Base-by-base conservation (phyloP, 2,797 vertebrate genomes). In the Tapera naevia region DNA sequence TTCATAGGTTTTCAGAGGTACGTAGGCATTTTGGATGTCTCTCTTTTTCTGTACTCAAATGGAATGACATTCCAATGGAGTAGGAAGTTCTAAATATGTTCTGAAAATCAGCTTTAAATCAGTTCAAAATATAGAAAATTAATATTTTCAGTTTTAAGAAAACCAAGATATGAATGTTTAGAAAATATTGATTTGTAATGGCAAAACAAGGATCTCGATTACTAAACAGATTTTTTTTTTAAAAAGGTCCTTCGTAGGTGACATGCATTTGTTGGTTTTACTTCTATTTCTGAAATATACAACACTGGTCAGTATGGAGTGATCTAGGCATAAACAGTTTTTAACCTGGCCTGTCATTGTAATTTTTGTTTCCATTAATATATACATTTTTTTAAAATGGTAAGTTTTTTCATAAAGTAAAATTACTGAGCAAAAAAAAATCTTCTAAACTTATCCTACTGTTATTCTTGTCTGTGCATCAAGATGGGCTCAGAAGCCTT, bases 121-220 rank as follows among this genome's bases (percentile, higher is more conserved):
- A 88, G 8, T 32, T 71, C 27, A 86, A 85, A 89, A 69, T 16
- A 79, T 58, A 81, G 14, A 81, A 61, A 87, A 89, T 25, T 3
- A 48, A 13, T 82, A 66, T 85, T 95, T 92, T 70, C 28, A 28
- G 5, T 66, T 96, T 94, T 50, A 73, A 78, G 43, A 88, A 89
- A 88, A 28, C 2, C 1, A 1, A 66, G 13, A 35, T 53, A 73
- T n/a, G 35, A 76, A 70, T 66, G 73, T 25, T 11, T 9, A 79
- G 27, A 51, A 19, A 23, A 30, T n/a, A 12, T 15, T 5, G 62
- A 80, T 58, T 70, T 1, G 0, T 23, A 72, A 48, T 54, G 19
- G 41, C n/a, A 90, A 95, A 90, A 11, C 22, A 90, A 33, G 24
- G 5, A 48, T 75, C 32, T 76, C 64, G 9, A 69, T 58, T 70